Conservation (phyloP, 2,888 invertebrate genomes). For the Mythimna lalbum region DNA sequence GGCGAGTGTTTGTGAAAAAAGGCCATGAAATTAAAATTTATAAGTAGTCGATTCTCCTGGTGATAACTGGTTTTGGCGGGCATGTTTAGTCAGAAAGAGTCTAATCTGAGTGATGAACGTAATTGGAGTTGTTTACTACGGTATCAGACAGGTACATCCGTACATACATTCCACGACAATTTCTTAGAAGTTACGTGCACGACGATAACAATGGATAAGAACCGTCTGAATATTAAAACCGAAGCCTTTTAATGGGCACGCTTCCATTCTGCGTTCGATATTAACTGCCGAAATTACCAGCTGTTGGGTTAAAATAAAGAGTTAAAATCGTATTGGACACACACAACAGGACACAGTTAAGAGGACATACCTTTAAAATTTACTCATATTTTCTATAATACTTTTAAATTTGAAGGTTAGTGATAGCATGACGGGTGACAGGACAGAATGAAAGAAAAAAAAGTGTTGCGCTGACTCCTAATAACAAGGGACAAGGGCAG, state of each 20-base stretch:
- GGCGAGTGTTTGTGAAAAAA: slow-evolving; percentile 29
- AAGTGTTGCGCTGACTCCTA: too few species aligned
- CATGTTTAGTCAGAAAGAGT: slow-evolving; percentile 7
- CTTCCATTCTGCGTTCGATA: slow-evolving; percentile 10
- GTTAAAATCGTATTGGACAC: background rate
- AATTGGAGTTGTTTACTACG: slow-evolving; percentile 42
- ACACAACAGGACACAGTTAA: too few species aligned
- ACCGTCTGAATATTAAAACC: slow-evolving; percentile 30
- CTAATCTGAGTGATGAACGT: slow-evolving; percentile 22
- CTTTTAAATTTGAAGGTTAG: too few species aligned
- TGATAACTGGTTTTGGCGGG: slow-evolving; percentile 18
- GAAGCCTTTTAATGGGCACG: slow-evolving; percentile 4
- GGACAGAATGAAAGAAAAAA: too few species aligned
- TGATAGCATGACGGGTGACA: too few species aligned
- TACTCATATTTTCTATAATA: too few species aligned
- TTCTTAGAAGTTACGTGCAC: slow-evolving; percentile 44
- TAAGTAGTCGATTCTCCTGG: slow-evolving; percentile 20
- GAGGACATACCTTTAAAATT: too few species aligned
- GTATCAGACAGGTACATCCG: slow-evolving; percentile 32
- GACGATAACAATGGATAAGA: slow-evolving; percentile 43
- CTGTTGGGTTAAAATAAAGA: slow-evolving; percentile 2
- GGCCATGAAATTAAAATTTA: slow-evolving; percentile 25
- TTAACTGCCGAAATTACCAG: slow-evolving; percentile 8
- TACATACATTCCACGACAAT: slow-evolving; percentile 20
- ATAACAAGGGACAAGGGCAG: too few species aligned